Evolutionary conservation across 2,888 invertebrate genomes (phyloP).

Genomic region (Lasius fuliginosus): DNA sequence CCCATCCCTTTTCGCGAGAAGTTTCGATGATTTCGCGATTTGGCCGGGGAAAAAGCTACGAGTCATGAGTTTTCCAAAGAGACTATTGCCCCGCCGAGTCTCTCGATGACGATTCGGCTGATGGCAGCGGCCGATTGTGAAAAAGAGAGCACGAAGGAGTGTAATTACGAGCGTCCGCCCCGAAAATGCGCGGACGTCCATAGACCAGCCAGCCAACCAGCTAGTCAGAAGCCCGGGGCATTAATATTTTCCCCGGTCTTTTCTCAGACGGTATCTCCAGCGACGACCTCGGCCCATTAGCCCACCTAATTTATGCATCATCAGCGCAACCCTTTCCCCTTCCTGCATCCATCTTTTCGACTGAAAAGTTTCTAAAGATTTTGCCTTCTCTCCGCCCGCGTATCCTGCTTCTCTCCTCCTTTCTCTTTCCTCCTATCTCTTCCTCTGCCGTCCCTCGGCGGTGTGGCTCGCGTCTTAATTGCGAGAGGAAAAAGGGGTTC

Average conservation of each 20-base stretch:
- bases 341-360: constrained; percentile 82
- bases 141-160: constrained; percentile 52
- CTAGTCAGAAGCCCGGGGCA: constrained; percentile 63
- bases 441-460: not conserved
- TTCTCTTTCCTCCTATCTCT: not conserved
- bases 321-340: constrained; percentile 83
- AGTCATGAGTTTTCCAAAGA: not conserved
- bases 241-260: constrained; percentile 80
- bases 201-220: constrained; percentile 51
- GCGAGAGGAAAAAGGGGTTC: constrained; percentile 74
- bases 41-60: not conserved
- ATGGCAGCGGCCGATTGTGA: constrained; percentile 27
- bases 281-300: constrained; percentile 81
- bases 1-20: not conserved
- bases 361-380: constrained; percentile 84
- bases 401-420: not conserved
- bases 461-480: constrained; percentile 81
- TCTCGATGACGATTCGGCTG: constrained; percentile 37
- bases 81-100: constrained; percentile 19
- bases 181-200: constrained; percentile 55
- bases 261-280: constrained; percentile 71
- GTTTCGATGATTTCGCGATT: not conserved
- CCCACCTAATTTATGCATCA: constrained; percentile 85
- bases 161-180: constrained; percentile 57
- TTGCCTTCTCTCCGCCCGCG: constrained; percentile 35